Base-by-base conservation (phyloP, 2,888 invertebrate genomes). In the Arrhopalites spinosus region DNA sequence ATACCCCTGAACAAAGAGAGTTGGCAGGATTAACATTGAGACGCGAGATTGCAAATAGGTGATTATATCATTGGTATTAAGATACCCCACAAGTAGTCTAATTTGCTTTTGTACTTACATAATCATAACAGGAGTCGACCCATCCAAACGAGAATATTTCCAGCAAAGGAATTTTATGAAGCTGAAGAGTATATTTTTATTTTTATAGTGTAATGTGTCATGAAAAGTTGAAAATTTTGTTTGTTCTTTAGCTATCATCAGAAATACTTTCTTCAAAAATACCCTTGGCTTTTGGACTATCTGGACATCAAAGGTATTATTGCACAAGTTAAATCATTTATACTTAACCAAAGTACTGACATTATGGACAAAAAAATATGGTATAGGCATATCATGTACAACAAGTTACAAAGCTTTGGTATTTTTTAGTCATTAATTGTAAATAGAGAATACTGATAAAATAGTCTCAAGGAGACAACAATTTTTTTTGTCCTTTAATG, bases 181-280 rank as follows among this genome's bases (percentile, higher is more conserved):
- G 98, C 98, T 64, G 98, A 98, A 89, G 92, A 95, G 96, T 96
- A 87, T 91, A 93, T 89, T 1, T 25, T 66, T 20, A 17, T 8
- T 17, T 59, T 20, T 59, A 59, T 20, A 25, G 2, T 36, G 3
- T 36, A n/a, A n/a, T n/a, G n/a, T n/a, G n/a, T n/a, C n/a, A n/a
- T n/a, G n/a, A n/a, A n/a, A n/a, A n/a, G n/a, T 36, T 36, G 36
- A 36, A 25, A 59, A 59, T 20, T 20, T 45, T 15, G 11, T 45
- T 45, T 15, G 47, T 45, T 7, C 17, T 59, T 73, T 87, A 96
- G 96, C 84, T 98, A 98, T 85, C 98, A 98, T 85, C 98, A 98
- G 85, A 98, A 98, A 86, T 97, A 96, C 86, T 90, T 95, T 83
- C 88, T 98, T 73, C 95, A 96, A 86, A 91, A 92, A 47, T 93